Conservation (phyloP, 2,113 vertebrate species). For the Psilopogon haemacephalus region DNA sequence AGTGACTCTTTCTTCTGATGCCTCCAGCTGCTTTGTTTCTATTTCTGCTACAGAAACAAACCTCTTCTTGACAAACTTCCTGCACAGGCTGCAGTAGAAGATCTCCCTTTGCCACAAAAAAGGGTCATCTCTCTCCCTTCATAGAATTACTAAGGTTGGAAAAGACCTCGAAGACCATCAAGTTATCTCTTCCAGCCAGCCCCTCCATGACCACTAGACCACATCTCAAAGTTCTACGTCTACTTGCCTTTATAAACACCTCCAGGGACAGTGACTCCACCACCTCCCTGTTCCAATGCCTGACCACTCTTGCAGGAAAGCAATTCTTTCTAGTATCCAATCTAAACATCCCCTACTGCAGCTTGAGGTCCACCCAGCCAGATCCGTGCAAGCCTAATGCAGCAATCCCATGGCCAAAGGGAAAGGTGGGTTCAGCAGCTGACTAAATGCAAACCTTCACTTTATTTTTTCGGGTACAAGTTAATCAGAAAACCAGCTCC, state of each 20-base stretch:
- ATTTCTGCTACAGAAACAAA: neutral
- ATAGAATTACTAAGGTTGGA: neutral
- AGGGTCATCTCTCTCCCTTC: neutral
- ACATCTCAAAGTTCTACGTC: too few species aligned
- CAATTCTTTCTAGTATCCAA: too few species aligned
- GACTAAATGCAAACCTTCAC: neutral
- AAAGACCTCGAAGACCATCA: too few species aligned
- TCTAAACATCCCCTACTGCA: too few species aligned
- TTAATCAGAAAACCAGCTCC: neutral
- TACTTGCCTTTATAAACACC: too few species aligned
- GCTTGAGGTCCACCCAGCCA: neutral
- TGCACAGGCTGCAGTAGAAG: neutral
- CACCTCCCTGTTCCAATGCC: too few species aligned
- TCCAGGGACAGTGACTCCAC: too few species aligned
- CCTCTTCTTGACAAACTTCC: neutral
- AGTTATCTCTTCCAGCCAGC: too few species aligned
- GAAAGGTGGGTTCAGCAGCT: neutral
- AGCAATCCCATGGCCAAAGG: fast-evolving
- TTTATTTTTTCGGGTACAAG: neutral
- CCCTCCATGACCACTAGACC: too few species aligned
- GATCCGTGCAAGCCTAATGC: neutral
- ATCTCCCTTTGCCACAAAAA: neutral
- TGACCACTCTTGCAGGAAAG: too few species aligned
- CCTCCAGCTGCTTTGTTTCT: neutral
- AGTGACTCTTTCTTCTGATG: neutral